Percentiles rank a stretch among this genome's conserved stretches.
Evolutionary conservation across 2,888 invertebrate species (phyloP).

Genomic region (Troglohyphantes excavatus): DNA sequence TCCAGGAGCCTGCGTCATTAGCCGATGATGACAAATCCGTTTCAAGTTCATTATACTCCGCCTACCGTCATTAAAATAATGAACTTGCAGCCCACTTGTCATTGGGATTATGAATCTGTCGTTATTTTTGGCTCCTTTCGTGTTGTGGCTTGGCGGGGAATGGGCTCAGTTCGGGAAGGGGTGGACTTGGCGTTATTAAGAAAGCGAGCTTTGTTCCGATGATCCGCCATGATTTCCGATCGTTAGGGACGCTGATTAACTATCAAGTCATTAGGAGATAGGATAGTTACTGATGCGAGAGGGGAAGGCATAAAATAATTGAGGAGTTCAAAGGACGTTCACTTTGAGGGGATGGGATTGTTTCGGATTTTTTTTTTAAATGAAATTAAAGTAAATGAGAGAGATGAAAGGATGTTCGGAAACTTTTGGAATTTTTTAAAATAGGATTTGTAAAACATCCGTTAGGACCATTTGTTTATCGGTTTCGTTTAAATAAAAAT

Average conservation of each 20-base stretch:
- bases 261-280: not conserved
- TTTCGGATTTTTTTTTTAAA: not conserved
- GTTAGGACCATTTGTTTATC: no score
- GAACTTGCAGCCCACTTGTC: slow-evolving; percentile 40
- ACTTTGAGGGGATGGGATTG: not conserved
- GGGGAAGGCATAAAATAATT: not conserved
- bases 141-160: no score
- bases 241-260: slow-evolving; percentile 24
- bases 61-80: slow-evolving; percentile 27
- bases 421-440: no score
- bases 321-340: not conserved
- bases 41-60: slow-evolving; percentile 21
- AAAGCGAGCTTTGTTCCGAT: not conserved
- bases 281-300: not conserved
- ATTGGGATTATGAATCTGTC: slow-evolving; percentile 23
- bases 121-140: slow-evolving; percentile 11
- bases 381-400: not conserved
- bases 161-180: not conserved
- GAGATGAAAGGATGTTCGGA: no score
- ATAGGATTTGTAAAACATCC: no score
- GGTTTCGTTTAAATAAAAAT: no score
- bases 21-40: not conserved
- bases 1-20: slow-evolving; percentile 23
- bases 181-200: not conserved
- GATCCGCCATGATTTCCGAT: not conserved